Base-by-base conservation (phyloP, 2,888 invertebrate genomes). In the Neoaliturus tenellus region DNA sequence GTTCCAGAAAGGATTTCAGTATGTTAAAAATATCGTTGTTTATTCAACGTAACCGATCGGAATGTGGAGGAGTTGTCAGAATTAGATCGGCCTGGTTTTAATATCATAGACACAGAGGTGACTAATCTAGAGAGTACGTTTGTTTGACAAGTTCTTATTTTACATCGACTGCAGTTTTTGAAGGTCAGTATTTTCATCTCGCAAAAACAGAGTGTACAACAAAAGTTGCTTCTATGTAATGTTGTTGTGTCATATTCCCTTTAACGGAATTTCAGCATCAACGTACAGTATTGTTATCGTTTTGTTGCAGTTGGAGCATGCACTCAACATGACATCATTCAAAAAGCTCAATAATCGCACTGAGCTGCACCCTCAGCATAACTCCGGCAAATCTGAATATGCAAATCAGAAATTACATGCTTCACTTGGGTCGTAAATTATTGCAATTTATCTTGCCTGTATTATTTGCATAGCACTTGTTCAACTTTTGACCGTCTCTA, bases 1-100 rank as follows among this genome's bases (percentile, higher is more conserved):
- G 28, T 62, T 62, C 62, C 17, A 62, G 62, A 62, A 28, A 62
- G 62, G 20, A 62, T 62, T 62, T 62, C 62, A 62, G 62, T 28
- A 4, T 28, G 62, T 28, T 62, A 62, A n/a, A 62, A 62, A 62
- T 62, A 62, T 3, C 28, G 10, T 1, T 62, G 62, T 62, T 62
- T 62, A 62, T 14, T 28, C 12, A 28, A 28, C 62, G 62, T 31
- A 62, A 62, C 20, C 62, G 20, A 28, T 62, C 10, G 62, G 62
- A 28, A 62, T 62, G 28, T 31, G 17, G 25, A 55, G 6, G n/a
- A 23, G 20, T 31, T 62, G 62, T 28, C 55, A 55, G 55, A 55
- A 55, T 25, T 2, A 20, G 55, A 2, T 44, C 14, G 44, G 44
- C 2, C 51, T n/a, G n/a, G n/a, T n/a, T n/a, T n/a, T n/a, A n/a